Evolutionary conservation across 2,797 vertebrate genomes (phyloP).

Genomic region (Toxotes lorentzi): DNA sequence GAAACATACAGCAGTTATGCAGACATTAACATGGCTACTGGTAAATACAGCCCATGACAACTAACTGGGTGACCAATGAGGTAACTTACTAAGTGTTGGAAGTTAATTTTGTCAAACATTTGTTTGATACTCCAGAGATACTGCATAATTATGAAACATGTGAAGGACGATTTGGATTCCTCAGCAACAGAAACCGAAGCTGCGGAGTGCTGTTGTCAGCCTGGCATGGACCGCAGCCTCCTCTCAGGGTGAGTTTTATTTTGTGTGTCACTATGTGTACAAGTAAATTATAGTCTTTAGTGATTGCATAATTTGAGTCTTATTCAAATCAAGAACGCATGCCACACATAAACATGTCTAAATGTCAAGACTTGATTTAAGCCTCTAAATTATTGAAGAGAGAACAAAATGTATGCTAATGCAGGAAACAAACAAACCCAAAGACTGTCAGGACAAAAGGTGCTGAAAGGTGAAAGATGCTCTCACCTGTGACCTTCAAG

Average conservation of each 20-base stretch:
- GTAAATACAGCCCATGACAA: too few species aligned
- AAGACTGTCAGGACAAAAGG: too few species aligned
- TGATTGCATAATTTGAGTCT: constrained; percentile 4
- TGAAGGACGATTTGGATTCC: too few species aligned
- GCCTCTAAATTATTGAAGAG: not conserved
- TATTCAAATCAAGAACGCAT: constrained; percentile 4
- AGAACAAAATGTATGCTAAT: not conserved
- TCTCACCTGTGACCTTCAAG: not conserved
- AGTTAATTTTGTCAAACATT: too few species aligned
- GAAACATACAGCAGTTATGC: too few species aligned
- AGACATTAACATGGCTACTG: too few species aligned
- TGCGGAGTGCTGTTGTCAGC: constrained; percentile 20
- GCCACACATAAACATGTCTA: not conserved
- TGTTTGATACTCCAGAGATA: too few species aligned
- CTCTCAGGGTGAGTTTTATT: constrained; percentile 25
- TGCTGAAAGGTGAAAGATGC: not conserved
- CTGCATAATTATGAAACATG: too few species aligned
- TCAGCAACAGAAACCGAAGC: not conserved
- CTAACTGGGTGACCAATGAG: too few species aligned
- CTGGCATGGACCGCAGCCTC: constrained; percentile 13
- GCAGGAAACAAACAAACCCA: too few species aligned
- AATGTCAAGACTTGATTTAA: constrained; percentile 5
- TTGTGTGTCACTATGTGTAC: not conserved
- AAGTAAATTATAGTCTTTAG: constrained; percentile 18
- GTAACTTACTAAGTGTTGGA: too few species aligned